Conservation (phyloP, 2,113 vertebrate species). For the Gallinago paraguaiae region DNA sequence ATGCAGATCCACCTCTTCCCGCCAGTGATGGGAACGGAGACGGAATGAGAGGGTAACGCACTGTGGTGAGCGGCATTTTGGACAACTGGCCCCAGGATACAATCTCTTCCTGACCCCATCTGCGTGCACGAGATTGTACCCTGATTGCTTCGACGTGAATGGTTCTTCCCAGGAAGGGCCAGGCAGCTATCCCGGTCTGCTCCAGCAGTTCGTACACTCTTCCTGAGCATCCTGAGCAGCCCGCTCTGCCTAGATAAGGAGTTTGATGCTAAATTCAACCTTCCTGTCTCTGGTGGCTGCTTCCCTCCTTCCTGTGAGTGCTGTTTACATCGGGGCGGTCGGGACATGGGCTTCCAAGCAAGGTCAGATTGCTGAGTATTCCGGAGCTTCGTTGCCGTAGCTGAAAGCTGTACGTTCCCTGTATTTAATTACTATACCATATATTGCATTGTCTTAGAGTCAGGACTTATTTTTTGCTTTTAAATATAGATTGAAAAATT, state of each 20-base stretch:
- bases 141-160: background rate
- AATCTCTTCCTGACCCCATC: background rate
- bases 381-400: background rate
- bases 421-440: background rate
- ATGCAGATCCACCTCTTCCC: background rate
- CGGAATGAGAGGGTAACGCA: background rate
- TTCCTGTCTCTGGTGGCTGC: slow-evolving; percentile 45
- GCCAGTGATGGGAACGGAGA: background rate
- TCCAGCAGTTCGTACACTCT: background rate
- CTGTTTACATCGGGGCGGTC: background rate
- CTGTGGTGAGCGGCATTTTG: background rate
- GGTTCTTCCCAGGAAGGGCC: slow-evolving; percentile 1
- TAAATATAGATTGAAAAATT: background rate
- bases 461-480: background rate
- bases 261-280: slow-evolving; percentile 46
- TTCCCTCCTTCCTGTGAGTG: slow-evolving; percentile 32
- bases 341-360: background rate
- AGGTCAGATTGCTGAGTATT: background rate
- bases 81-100: background rate
- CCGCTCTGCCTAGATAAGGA: slow-evolving; percentile 37
- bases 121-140: background rate
- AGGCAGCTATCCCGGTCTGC: background rate
- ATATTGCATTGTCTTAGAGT: background rate
- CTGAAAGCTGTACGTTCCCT: background rate
- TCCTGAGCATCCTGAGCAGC: slow-evolving; percentile 32